Base-by-base conservation (phyloP, 2,113 vertebrate species). In the Nesogale talazaci region DNA sequence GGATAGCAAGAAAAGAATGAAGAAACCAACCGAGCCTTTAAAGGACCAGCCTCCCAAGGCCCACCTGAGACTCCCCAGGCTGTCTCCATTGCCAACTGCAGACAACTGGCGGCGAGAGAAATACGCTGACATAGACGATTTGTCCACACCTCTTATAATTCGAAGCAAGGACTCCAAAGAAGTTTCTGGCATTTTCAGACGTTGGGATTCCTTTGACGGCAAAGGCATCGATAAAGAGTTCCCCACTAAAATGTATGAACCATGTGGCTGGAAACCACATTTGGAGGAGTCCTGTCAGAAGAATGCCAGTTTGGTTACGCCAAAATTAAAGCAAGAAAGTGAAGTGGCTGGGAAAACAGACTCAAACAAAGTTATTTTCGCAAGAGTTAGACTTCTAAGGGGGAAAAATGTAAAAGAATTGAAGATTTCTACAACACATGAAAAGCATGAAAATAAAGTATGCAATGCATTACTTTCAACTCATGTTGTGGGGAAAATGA, bases 141-240 rank as follows among this genome's bases (percentile, higher is more conserved):
- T 23, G 42, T 12, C 15, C 86, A 5, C 87, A 63, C 7, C 20
- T 36, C 56, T 86, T 57, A 65, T 65, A 22, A 14, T 69, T 25
- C 76, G 94, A 19, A 90, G 91, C 74, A 90, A 78, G 0, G 12
- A 96, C 61, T 96, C 27, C 0, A 96, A 42, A 89, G 38, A 34
- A 92, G 94, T 94, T 27, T 85, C 59, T 72, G 82, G 95, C n/a
- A 98, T 98, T 70, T 98, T 97, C 87, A 91, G 96, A 38, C 98
- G 98, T 97, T 72, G 97, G 57, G 34, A 75, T 23, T 91, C 96
- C 83, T 92, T 98, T 92, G 96, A 93, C 88, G 94, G 94, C 9
- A 83, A 22, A 29, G 90, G 59, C 79, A 94, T 97, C n/a, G 95
- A 82, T 1, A 96, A 98, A 97, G 86, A 96, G 4, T 94, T 40